These are phyloP conservation scores for Drosophila limbata DNA, from an alignment of 2,888 invertebrate species.

Conservation along the genomic window DNA sequence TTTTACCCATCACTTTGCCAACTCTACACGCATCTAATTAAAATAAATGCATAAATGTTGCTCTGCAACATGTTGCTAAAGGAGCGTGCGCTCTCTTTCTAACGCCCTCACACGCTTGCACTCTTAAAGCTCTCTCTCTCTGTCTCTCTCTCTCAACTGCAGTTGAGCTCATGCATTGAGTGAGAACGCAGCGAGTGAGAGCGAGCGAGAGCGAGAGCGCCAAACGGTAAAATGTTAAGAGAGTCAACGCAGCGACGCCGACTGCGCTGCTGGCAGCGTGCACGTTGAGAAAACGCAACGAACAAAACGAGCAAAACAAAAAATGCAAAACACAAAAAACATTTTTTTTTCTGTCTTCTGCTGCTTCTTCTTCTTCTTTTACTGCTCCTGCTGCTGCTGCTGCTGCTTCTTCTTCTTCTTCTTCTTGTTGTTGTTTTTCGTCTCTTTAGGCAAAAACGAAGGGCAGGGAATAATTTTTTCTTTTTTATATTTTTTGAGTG, in stretches of 20 bases:
- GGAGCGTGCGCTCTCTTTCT: conserved; percentile 47
- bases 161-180: conserved; percentile 12
- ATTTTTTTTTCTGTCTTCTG: conserved; percentile 9
- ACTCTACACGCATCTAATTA: conserved; percentile 53
- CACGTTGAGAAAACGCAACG: conserved; percentile 70
- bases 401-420: neutral
- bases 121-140: neutral
- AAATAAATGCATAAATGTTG: conserved; percentile 48
- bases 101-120: conserved; percentile 6
- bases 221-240: conserved; percentile 4
- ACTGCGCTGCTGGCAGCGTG: conserved; percentile 11
- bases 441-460: conserved; percentile 20
- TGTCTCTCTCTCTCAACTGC: conserved; percentile 7
- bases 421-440: conserved; percentile 12
- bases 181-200: neutral
- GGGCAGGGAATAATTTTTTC: conserved; percentile 10
- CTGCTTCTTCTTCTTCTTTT: conserved; percentile 12
- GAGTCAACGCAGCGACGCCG: conserved; percentile 5
- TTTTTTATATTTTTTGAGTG: no score
- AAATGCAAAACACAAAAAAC: conserved; percentile 62
- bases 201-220: conserved; percentile 1
- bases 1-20: neutral
- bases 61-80: conserved; percentile 74
- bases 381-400: no score
- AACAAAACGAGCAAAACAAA: conserved; percentile 81